These are phyloP conservation scores for Epicauta chinensis DNA, from an alignment of 1,140 invertebrate species.

Conservation along the genomic window DNA sequence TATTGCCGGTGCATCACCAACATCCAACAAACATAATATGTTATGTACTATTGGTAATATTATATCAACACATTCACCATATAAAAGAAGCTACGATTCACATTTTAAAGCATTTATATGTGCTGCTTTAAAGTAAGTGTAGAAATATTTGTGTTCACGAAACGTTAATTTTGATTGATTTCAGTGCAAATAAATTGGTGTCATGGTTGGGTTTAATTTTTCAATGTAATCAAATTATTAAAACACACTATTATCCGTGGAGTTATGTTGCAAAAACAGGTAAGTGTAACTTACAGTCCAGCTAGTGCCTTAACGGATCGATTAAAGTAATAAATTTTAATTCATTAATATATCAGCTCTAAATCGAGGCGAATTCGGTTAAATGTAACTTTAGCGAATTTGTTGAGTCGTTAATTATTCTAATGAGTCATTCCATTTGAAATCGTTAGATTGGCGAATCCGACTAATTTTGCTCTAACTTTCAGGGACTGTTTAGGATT, in stretches of 20 bases:
- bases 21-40: conserved; percentile 88
- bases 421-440: too few relatives aligned
- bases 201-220: conserved; percentile 91
- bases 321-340: too few relatives aligned
- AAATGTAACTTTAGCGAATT: too few relatives aligned
- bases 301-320: too few relatives aligned
- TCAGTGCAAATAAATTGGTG: conserved; percentile 80
- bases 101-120: conserved; percentile 99
- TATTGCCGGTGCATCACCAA: conserved; percentile 75
- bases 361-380: too few relatives aligned
- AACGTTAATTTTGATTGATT: conserved; percentile 36
- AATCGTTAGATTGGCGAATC: too few relatives aligned
- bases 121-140: conserved; percentile 83
- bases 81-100: conserved; percentile 91
- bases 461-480: too few relatives aligned
- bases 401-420: too few relatives aligned
- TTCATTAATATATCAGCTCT: too few relatives aligned
- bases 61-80: conserved; percentile 80
- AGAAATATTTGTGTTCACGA: conserved; percentile 8
- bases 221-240: conserved; percentile 79
- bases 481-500: too few relatives aligned
- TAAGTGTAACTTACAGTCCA: too few relatives aligned
- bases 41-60: conserved; percentile 90
- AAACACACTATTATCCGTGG: conserved; percentile 88
- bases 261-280: conserved; percentile 93